Evolutionary conservation across 2,888 invertebrate species (phyloP), one percentile per base, ranked within the genome.

Genomic region (Pantelozetes paolii): DNA sequence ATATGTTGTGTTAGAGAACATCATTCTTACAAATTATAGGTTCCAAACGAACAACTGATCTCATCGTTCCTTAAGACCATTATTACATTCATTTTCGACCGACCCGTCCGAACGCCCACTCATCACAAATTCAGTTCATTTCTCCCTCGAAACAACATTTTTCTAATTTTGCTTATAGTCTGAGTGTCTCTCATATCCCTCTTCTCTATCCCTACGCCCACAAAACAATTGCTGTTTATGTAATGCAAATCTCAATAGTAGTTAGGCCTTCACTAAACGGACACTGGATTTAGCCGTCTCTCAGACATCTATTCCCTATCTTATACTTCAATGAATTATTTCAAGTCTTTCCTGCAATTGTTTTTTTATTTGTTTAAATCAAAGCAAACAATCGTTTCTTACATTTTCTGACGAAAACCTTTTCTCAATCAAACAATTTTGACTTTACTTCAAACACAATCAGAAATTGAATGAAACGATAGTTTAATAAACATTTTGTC

Each of bases 201-300:
- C 20, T 18, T 57, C 57, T 67, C 40, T 36, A 30, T 67, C 36
- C 18, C 8, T 13, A 36, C 67, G 67, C 67, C 67, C 40, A 36
- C 67, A 67, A 59, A 54, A 67, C 67, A 67, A 67, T 67, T 67
- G 42, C 67, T 67, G 40, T 67, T 67, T 67, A 67, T 67, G 67
- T 67, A 67, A 67, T 13, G 28, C 30, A 59, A 18, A 23, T 26
- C 54, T 54, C 11, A 9, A 54, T n/a, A 26, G 5, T 36, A 36
- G 36, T 36, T 36, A 11, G 36, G 11, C 11, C 11, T 36, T 36
- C 6, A 54, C 48, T 5, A 23, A 23, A 54, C 54, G 20, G 26
- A 48, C 54, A 54, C 20, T 23, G 11, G 26, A 54, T 54, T 54
- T 54, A 54, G 23, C 54, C 54, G 54, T 48, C 48, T 54, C 54